A percentile compares a stretch with the other conserved stretches of the same genome.
phyloP scores from a whole-genome alignment of 1,140 invertebrate species.

The Paraescarpia echinospica region DNA sequence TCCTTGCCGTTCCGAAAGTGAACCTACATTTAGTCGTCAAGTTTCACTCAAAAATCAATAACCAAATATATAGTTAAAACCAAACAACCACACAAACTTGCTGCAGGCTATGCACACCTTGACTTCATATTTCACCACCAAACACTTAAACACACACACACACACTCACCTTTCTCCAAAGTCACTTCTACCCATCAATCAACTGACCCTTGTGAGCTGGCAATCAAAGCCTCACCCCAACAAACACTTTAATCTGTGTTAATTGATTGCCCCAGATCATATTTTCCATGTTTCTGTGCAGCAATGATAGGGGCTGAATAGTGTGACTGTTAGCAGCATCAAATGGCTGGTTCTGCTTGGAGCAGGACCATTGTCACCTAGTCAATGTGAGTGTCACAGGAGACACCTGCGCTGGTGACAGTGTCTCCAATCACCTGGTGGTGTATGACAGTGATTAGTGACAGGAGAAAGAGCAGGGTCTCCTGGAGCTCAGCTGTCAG shows the following conservation, averaged over 20 bases:
- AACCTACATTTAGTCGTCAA: background rate
- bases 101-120: background rate
- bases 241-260: slow-evolving; percentile 1
- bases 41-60: background rate
- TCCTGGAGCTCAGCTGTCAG: background rate
- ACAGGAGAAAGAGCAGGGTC: background rate
- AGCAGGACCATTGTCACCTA: background rate
- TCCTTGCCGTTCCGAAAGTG: background rate
- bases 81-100: background rate
- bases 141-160: background rate
- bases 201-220: background rate
- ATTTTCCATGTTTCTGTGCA: background rate
- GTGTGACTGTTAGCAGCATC: background rate
- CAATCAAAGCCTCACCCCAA: background rate
- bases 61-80: background rate
- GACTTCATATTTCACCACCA: background rate
- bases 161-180: background rate
- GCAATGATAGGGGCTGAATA: background rate
- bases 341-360: background rate
- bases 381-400: background rate
- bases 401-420: background rate
- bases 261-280: background rate
- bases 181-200: background rate
- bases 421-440: background rate
- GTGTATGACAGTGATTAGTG: background rate